phyloP scores from a whole-genome alignment of 2,888 invertebrate species.

The Eristalinus sepulchralis region DNA sequence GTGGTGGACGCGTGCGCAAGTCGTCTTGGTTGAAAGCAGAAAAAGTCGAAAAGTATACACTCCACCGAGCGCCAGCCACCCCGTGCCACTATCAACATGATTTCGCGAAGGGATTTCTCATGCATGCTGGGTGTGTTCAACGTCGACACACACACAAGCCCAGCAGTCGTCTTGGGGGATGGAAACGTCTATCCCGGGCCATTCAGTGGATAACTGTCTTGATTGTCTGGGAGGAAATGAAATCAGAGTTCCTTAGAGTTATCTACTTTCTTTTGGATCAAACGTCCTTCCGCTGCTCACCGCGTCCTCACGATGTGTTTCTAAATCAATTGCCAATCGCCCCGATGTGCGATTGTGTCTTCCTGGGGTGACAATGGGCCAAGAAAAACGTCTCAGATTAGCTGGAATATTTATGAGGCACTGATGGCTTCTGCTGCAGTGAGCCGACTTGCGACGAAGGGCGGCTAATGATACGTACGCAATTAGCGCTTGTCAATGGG shows the following conservation, averaged over 20 bases:
- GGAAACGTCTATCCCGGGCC: conserved; percentile 50
- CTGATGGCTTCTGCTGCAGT: conserved; percentile 48
- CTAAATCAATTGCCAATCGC: conserved; percentile 73
- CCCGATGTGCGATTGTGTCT: conserved; percentile 63
- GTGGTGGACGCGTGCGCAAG: conserved; percentile 73
- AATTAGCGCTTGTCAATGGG: conserved; percentile 66
- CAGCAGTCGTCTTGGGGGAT: conserved; percentile 22
- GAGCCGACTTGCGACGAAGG: conserved; percentile 21
- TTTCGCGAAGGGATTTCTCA: conserved; percentile 42
- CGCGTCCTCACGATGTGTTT: conserved; percentile 67
- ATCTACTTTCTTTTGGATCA: conserved; percentile 65
- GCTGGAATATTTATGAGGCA: conserved; percentile 69
- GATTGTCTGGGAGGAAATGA: conserved; percentile 72
- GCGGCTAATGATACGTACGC: conserved; percentile 67
- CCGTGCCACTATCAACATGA: conserved; percentile 22
- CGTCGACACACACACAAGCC: conserved; percentile 10
- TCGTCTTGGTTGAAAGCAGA: conserved; percentile 17
- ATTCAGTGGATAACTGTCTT: conserved; percentile 64
- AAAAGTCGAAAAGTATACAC: not conserved
- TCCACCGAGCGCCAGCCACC: conserved; percentile 23
- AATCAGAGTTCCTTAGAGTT: conserved; percentile 68
- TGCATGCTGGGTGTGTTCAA: conserved; percentile 39
- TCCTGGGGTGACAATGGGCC: conserved; percentile 60
- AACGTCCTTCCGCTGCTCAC: conserved; percentile 61
- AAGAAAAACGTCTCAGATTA: conserved; percentile 70